A percentile compares a stretch with the other conserved stretches of the same genome.
Evolutionary conservation across 1,140 invertebrate genomes (phyloP).

Genomic region (Drosophila fuyamai): DNA sequence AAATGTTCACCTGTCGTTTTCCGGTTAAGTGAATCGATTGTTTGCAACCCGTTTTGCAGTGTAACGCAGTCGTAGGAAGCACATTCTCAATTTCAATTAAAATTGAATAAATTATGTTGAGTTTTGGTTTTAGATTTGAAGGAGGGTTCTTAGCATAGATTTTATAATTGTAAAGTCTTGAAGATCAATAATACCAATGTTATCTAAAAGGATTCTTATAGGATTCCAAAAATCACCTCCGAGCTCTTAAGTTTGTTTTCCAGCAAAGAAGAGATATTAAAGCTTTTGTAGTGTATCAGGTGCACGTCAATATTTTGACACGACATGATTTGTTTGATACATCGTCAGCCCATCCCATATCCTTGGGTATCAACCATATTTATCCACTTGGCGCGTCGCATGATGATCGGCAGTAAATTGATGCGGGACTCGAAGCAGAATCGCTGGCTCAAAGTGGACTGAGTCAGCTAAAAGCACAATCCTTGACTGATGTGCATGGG

Average conservation of each 20-base stretch:
- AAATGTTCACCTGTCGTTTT: conserved; percentile 12
- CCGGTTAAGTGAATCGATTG: conserved; percentile 10
- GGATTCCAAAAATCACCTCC: too few relatives aligned
- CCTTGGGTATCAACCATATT: conserved; percentile 5
- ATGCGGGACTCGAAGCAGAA: conserved; percentile 32
- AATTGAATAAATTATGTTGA: too few relatives aligned
- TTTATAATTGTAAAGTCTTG: too few relatives aligned
- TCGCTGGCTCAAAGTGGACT: conserved; percentile 22
- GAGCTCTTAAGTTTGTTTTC: not conserved
- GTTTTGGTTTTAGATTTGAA: too few relatives aligned
- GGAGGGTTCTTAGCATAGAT: too few relatives aligned
- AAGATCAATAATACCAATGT: too few relatives aligned
- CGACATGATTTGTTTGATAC: conserved; percentile 62
- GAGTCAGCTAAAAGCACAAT: conserved; percentile 74
- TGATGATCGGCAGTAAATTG: conserved; percentile 80
- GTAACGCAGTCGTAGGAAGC: too few relatives aligned
- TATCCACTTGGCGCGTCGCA: conserved; percentile 52
- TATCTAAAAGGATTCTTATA: too few relatives aligned
- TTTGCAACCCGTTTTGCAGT: not conserved
- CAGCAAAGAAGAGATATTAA: not conserved
- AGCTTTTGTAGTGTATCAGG: conserved; percentile 25
- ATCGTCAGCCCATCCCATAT: conserved; percentile 9
- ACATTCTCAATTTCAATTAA: too few relatives aligned
- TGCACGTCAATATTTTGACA: conserved; percentile 73
- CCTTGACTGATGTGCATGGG: conserved; percentile 31